phyloP scores from a whole-genome alignment of 2,888 invertebrate genomes.

The Drosophila monieri region DNA sequence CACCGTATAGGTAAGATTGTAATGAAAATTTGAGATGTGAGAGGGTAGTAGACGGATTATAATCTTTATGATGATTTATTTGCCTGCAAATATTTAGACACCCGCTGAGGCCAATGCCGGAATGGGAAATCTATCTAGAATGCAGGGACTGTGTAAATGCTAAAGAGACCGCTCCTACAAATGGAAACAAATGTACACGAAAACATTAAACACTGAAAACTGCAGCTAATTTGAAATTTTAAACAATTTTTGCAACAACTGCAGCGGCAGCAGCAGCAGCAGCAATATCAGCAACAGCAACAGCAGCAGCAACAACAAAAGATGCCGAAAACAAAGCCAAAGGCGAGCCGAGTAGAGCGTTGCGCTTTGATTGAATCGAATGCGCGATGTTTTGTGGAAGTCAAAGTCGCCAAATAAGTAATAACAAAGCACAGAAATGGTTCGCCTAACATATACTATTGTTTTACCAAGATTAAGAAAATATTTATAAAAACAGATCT shows the following conservation, averaged over 20 bases:
- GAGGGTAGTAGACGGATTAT: not conserved
- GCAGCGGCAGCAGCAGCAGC: conserved; percentile 39
- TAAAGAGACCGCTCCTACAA: conserved; percentile 40
- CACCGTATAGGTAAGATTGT: not conserved
- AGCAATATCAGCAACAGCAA: conserved; percentile 47
- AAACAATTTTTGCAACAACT: conserved; percentile 60
- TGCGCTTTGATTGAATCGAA: conserved; percentile 77
- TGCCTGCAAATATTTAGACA: conserved; percentile 13
- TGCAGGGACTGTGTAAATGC: conserved; percentile 32
- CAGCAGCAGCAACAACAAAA: conserved; percentile 56
- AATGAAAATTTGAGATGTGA: not conserved
- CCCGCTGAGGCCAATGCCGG: not conserved
- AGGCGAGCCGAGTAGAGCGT: conserved; percentile 55
- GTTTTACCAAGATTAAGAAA: not conserved
- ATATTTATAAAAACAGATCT: not conserved
- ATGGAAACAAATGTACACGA: conserved; percentile 15
- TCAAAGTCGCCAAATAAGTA: conserved; percentile 41
- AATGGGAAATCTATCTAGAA: conserved; percentile 10
- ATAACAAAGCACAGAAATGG: not conserved
- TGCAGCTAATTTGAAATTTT: conserved; percentile 75
- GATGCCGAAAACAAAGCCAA: conserved; percentile 70
- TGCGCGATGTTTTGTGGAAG: conserved; percentile 52
- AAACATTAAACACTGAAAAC: conserved; percentile 60
- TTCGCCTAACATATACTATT: not conserved
- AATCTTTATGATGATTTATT: conserved; percentile 10